These are phyloP conservation scores for Patiria miniata DNA, from an alignment of 35 echinoderm and acorn worm genomes.

Conservation along the genomic window DNA sequence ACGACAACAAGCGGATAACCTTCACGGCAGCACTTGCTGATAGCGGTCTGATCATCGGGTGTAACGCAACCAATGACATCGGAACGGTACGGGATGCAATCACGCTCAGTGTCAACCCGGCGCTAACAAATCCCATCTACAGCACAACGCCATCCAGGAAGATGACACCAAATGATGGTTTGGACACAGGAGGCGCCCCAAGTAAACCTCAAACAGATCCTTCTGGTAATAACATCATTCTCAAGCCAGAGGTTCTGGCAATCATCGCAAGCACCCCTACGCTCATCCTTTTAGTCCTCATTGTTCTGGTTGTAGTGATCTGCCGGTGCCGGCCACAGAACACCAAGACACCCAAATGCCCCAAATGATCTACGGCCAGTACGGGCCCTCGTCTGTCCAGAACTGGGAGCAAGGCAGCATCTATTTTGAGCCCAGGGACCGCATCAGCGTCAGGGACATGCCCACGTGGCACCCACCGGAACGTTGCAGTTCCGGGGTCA, in stretches of 20 bases:
- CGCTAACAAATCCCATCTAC: not conserved
- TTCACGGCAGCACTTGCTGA: constrained; percentile 32
- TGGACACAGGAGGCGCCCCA: not conserved
- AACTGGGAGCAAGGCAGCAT: constrained; percentile 85
- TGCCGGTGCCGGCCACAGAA: constrained; percentile 43
- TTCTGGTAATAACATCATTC: constrained; percentile 1
- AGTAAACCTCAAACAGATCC: not conserved
- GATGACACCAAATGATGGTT: not conserved
- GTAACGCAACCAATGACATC: constrained; percentile 67
- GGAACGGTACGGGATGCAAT: constrained; percentile 29
- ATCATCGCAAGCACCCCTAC: constrained; percentile 73
- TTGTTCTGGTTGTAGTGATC: constrained; percentile 62
- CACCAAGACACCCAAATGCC: constrained; percentile 20
- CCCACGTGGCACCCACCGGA: constrained; percentile 74
- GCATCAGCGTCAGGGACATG: constrained; percentile 68
- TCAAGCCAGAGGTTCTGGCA: constrained; percentile 60
- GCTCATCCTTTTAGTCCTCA: constrained; percentile 70
- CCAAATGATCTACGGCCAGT: constrained; percentile 63
- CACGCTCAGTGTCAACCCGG: constrained; percentile 13
- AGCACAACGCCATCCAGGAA: not conserved
- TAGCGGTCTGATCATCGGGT: constrained; percentile 61
- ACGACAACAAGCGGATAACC: constrained; percentile 30
- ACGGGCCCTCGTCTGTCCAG: constrained; percentile 50
- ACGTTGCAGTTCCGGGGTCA: constrained; percentile 82
- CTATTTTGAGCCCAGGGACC: constrained; percentile 91